Evolutionary conservation across 2,888 invertebrate genomes (phyloP).

Genomic region (Agrochola circellaris): DNA sequence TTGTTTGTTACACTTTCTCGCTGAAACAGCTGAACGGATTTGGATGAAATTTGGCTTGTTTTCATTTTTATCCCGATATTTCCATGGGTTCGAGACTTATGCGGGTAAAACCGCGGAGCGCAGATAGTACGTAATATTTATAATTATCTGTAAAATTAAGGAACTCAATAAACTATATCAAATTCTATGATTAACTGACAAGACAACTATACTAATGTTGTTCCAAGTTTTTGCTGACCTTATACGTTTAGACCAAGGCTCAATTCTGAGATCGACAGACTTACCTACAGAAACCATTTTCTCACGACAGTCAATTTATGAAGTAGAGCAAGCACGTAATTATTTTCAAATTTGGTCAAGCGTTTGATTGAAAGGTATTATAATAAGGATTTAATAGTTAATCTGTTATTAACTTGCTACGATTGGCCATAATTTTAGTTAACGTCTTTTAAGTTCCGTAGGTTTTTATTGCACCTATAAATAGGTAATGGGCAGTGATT

Average conservation of each 20-base stretch:
- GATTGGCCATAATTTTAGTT: conserved; percentile 35
- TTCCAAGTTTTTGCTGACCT: conserved; percentile 17
- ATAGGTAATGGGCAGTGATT: conserved; percentile 10
- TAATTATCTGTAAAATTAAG: neutral
- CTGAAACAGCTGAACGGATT: too few species aligned
- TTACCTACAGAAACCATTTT: conserved; percentile 34
- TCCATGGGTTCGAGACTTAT: too few species aligned
- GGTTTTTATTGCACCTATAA: conserved; percentile 30
- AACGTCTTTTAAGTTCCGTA: conserved; percentile 17
- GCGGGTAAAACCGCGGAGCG: too few species aligned
- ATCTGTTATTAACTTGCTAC: conserved; percentile 22
- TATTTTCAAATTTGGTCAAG: conserved; percentile 52
- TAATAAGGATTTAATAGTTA: conserved; percentile 34
- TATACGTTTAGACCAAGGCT: conserved; percentile 11
- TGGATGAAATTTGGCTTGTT: too few species aligned
- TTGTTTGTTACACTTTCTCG: too few species aligned
- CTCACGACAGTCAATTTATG: conserved; percentile 49
- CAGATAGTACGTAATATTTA: neutral
- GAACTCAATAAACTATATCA: neutral
- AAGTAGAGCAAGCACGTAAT: conserved; percentile 34
- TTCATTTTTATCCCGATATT: too few species aligned
- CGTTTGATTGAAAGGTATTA: conserved; percentile 7
- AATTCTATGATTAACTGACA: conserved; percentile 16
- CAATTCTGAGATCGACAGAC: conserved; percentile 7
- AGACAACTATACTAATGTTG: conserved; percentile 10